A percentile compares a stretch with the other conserved stretches of the same genome.
phyloP scores from a whole-genome alignment of 2,888 invertebrate genomes.

The Mellilla xanthometata region DNA sequence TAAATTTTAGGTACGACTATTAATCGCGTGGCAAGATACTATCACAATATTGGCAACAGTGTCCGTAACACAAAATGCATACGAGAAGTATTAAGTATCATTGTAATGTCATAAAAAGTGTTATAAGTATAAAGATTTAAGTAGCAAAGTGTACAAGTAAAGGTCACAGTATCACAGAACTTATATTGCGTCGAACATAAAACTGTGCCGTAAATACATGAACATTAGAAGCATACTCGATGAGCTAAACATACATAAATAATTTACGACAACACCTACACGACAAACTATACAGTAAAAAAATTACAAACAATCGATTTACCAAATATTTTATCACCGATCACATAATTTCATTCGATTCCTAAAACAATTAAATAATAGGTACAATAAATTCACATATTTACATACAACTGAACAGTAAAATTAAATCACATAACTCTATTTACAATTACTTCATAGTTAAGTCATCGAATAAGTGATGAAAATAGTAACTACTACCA shows the following conservation, averaged over 20 bases:
- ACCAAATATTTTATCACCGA: constrained; percentile 58
- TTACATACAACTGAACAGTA: constrained; percentile 63
- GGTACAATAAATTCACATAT: constrained; percentile 74
- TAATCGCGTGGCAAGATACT: constrained; percentile 73
- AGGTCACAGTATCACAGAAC: constrained; percentile 37
- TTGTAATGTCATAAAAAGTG: constrained; percentile 36
- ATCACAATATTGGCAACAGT: constrained; percentile 69
- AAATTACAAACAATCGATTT: constrained; percentile 68
- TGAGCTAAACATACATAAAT: constrained; percentile 55
- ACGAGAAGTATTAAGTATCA: constrained; percentile 47
- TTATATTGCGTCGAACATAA: constrained; percentile 46
- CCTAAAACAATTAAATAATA: constrained; percentile 58
- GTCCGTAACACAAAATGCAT: constrained; percentile 49
- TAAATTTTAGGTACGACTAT: constrained; percentile 33
- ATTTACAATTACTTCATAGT: constrained; percentile 62
- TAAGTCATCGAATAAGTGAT: constrained; percentile 29
- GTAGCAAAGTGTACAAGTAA: constrained; percentile 32
- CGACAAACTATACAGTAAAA: constrained; percentile 72
- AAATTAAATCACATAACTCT: constrained; percentile 70
- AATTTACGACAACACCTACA: constrained; percentile 56
- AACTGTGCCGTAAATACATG: constrained; percentile 39
- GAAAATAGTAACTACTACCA: constrained; percentile 33
- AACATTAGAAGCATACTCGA: constrained; percentile 41
- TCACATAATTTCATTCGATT: constrained; percentile 65
- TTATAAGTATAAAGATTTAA: constrained; percentile 34